Evolutionary conservation across 2,113 vertebrate genomes (phyloP).

Genomic region (Nibea coibor): DNA sequence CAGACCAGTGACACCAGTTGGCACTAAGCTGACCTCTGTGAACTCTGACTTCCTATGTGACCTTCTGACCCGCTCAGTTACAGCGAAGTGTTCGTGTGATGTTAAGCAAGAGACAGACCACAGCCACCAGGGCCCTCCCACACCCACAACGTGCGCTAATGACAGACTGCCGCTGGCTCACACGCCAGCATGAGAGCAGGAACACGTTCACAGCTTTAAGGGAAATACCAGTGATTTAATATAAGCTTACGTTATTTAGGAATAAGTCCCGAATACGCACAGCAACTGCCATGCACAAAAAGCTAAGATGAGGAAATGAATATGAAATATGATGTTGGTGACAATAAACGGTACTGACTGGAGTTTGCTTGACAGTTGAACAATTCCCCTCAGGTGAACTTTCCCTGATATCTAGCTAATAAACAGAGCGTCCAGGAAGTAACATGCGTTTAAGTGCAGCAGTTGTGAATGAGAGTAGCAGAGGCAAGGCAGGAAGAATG

Average conservation of each 20-base stretch:
- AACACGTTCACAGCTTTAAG: constrained; percentile 9
- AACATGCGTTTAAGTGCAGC: not conserved
- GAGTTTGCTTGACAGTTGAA: constrained; percentile 21
- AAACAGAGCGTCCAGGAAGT: not conserved
- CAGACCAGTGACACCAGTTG: constrained; percentile 17
- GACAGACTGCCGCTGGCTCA: constrained; percentile 27
- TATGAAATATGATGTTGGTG: constrained; percentile 1
- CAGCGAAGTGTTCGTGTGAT: constrained; percentile 49
- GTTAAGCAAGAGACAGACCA: constrained; percentile 42
- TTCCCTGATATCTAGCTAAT: not conserved
- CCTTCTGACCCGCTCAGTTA: constrained; percentile 6
- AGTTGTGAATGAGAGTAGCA: not conserved
- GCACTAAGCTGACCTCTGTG: constrained; percentile 13
- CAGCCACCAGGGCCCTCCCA: constrained; percentile 18
- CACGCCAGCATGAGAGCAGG: constrained; percentile 8
- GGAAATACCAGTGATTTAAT: not conserved
- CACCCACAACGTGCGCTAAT: constrained; percentile 34
- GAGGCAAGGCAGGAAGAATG: not conserved
- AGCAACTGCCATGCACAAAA: not conserved
- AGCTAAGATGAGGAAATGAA: not conserved
- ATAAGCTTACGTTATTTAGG: not conserved
- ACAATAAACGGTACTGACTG: constrained; percentile 12
- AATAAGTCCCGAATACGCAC: too few relatives aligned
- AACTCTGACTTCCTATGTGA: constrained; percentile 33
- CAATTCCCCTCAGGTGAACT: constrained; percentile 37